These are phyloP conservation scores for Cetonia aurata DNA, from an alignment of 2,888 invertebrate species.

Conservation along the genomic window DNA sequence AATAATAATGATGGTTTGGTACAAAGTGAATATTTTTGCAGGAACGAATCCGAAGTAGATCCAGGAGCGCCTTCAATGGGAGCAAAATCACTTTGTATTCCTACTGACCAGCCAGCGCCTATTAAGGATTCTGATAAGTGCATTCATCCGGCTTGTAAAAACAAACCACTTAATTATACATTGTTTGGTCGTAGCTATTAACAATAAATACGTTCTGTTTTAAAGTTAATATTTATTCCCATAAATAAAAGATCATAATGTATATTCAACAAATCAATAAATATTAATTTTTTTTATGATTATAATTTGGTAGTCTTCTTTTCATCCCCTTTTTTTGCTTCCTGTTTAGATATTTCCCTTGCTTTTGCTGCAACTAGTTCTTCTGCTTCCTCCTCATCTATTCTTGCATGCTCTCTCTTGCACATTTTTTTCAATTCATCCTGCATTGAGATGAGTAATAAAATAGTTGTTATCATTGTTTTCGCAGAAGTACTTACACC, in stretches of 20 bases:
- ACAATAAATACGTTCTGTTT: slow-evolving; percentile 1
- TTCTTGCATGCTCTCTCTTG: slow-evolving; percentile 69
- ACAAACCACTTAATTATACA: slow-evolving; percentile 86
- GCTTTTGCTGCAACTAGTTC: neutral
- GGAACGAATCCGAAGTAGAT: slow-evolving; percentile 76
- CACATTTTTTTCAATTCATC: slow-evolving; percentile 74
- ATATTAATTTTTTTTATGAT: slow-evolving; percentile 21
- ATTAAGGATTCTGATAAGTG: slow-evolving; percentile 78
- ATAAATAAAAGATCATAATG: neutral
- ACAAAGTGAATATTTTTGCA: slow-evolving; percentile 60
- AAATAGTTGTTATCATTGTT: no score
- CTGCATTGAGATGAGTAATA: slow-evolving; percentile 60
- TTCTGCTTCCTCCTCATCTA: slow-evolving; percentile 64
- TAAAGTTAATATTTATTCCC: slow-evolving; percentile 24
- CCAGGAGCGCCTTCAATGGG: slow-evolving; percentile 96
- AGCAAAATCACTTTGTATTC: slow-evolving; percentile 98
- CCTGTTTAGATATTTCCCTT: neutral
- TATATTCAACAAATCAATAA: slow-evolving; percentile 26
- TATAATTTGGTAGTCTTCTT: slow-evolving; percentile 31
- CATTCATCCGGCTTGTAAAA: slow-evolving; percentile 87
- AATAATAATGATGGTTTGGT: no score
- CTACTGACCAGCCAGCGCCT: slow-evolving; percentile 85
- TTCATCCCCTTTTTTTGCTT: neutral
- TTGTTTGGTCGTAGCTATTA: slow-evolving; percentile 98
- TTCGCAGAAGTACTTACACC: slow-evolving; percentile 63